Base-by-base conservation (phyloP, 2,888 invertebrate species). In the Alcis repandata region DNA sequence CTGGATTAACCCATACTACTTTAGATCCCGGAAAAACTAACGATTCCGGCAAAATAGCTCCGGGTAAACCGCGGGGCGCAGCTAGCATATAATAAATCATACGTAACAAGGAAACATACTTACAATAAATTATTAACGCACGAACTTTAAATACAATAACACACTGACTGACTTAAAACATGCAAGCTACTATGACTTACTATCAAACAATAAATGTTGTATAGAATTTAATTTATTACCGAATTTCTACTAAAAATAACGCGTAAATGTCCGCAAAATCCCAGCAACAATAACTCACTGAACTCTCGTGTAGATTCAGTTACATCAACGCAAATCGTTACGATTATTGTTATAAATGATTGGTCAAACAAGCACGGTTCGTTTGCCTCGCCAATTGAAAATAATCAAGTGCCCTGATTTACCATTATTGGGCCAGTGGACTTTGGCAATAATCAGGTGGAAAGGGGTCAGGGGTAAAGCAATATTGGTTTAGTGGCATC, bases 261-360 rank as follows among this genome's bases (percentile, higher is more conserved):
- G 36, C 36, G 51, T 3, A 33, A 33, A 33, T 17, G 17, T 36
- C 6, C 19, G 9, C 17, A 4, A 1, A 38, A 36, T 19, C 13
- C 0, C 36, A 59, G n/a, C 40, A 36, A 20, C 20, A 32, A 2
- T 15, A 15, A 10, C 53, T 46, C 45, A 53, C 51, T 63, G 45
- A 33, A 48, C 11, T 27, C 7, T 20, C 46, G 19, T 54, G 54
- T 66, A 38, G 59, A 27, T 10, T 15, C 54, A 62, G 65, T 76
- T 74, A 75, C 71, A 49, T 64, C 61, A 60, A 66, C 70, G 61
- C 51, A 61, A 67, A 63, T 52, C 22, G 45, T 59, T 58, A 59
- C 27, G 51, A 38, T 49, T 10, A 49, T 51, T 51, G 20, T 51
- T 36, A 36, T 65, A 68, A 72, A 68, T 67, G 66, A 49, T 63